Evolutionary conservation across 2,113 vertebrate genomes (phyloP), one percentile per base, ranked within the genome.

Genomic region (Nyctibius bracteatus): DNA sequence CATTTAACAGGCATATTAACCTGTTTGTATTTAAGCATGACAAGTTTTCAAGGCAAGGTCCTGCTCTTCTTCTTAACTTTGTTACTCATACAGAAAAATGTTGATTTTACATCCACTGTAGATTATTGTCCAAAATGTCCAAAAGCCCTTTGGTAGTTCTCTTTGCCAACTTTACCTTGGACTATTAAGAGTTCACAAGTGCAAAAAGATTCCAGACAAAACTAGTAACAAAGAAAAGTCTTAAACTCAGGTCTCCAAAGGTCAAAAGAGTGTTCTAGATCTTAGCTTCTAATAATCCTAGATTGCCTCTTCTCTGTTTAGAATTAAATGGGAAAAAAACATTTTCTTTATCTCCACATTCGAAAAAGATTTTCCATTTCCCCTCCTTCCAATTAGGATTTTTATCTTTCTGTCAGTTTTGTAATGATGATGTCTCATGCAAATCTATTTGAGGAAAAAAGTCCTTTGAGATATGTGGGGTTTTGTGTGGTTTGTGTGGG

Each of bases 391-490:
- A 7, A 39, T 25, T 39, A 58, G 20, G 27, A 63, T n/a, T 54
- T 79, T 67, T 16, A 14, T 54, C 30, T 47, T 59, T 73, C 37
- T 39, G 10, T 39, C 30, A 54, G 14, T 14, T 52, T 70, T 23
- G 6, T 39, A 77, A 30, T 39, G n/a, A 73, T n/a, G 8, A 73
- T 19, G 9, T 25, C 33, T 77, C 10, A 13, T 52, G 30, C 6
- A 71, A 54, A 47, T 5, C 8, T 61, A 31, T 27, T 28, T 73
- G 22, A 25, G 15, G 8, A 17, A 70, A 49, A 51, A 24, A 54
- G 10, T 12, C 13, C 2, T 1, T 30, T 52, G 33, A 73, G 37
- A 19, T 58, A 59, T 17, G 21, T 1, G 6, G 33, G 10, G 2
- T 1, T 67, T 54, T 55, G 5, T 33, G 21, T 61, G 23, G 8